Evolutionary conservation across 1,140 invertebrate species (phyloP), one percentile per base, ranked within the genome.

Genomic region (Orius insidiosus): DNA sequence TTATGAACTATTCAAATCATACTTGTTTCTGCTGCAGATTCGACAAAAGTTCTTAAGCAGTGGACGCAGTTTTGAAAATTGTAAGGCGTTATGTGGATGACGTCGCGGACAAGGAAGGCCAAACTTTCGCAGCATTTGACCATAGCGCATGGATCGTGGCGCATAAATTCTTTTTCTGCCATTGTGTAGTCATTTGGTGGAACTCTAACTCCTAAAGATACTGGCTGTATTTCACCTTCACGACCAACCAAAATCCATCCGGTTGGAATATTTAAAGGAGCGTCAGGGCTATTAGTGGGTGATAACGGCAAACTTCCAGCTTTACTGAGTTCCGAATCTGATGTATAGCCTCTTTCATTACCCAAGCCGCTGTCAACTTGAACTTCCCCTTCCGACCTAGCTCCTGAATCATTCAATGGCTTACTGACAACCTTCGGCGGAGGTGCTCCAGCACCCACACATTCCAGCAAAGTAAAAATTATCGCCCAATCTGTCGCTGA

Each of bases 81-180:
- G 58, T 90, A 85, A 0, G 90, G 90, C 3, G 92, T 97, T 9
- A 98, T 87, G 59, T 97, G 92, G 15, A 87, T 90, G 18, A 90
- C 84, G 64, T 98, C 94, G 44, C 92, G 68, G 1, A 97, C 84
- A 16, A 98, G 70, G 60, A 97, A 94, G 1, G 84, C 80, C 4
- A 98, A 64, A 46, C 86, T 90, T 56, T 97, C 92, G 59, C 83
- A 86, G 55, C 85, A 90, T 60, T 92, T 92, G 8, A 89, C 70
- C 4, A 93, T 67, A 1, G 85, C 78, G 51, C 72, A 73, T 1
- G 80, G 72, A 56, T 90, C 84, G 61, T 92, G 86, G 1, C 74
- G 68, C 45, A 75, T 66, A 1, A 92, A 63, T 56, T 85, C 76
- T 15, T 76, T 63, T 38, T 74, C 70, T 54, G 72, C 76, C 54